A percentile compares a stretch with the other conserved stretches of the same genome.
Conservation (phyloP, 2,888 invertebrate species). For the Gymnosoma rotundatum region DNA sequence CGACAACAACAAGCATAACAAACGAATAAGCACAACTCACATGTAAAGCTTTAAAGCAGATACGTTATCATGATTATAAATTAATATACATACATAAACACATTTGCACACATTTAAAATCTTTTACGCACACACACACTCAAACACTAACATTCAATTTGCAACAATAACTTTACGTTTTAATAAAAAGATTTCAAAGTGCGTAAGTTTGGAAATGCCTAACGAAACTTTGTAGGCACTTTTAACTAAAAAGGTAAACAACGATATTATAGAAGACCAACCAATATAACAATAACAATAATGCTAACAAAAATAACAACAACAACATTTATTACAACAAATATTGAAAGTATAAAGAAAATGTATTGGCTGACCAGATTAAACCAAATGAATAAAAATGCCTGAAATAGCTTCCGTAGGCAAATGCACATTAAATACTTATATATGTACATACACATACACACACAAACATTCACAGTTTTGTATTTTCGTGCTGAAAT, state of each 20-base stretch:
- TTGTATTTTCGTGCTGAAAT: conserved; percentile 26
- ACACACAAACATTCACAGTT: not conserved
- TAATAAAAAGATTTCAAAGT: not conserved
- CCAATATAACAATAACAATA: conserved; percentile 16
- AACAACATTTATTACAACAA: conserved; percentile 14
- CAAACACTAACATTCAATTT: not conserved
- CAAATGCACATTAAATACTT: conserved; percentile 56
- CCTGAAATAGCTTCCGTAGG: conserved; percentile 70
- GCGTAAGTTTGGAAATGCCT: conserved; percentile 3
- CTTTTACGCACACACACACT: not conserved
- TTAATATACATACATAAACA: conserved; percentile 39
- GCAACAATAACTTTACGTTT: not conserved
- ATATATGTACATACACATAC: not conserved
- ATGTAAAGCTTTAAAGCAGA: conserved; percentile 67
- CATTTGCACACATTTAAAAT: not conserved
- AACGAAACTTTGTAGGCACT: conserved; percentile 54
- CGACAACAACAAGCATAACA: conserved; percentile 47
- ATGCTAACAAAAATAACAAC: not conserved
- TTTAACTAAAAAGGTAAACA: conserved; percentile 53
- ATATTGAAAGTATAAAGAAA: conserved; percentile 25
- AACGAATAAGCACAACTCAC: conserved; percentile 64
- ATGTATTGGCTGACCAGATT: conserved; percentile 68
- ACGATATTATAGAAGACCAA: conserved; percentile 25
- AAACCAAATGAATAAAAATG: conserved; percentile 70
- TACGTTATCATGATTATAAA: conserved; percentile 69